Conservation (phyloP, 2,113 vertebrate genomes). For the Prietella phreatophila region DNA sequence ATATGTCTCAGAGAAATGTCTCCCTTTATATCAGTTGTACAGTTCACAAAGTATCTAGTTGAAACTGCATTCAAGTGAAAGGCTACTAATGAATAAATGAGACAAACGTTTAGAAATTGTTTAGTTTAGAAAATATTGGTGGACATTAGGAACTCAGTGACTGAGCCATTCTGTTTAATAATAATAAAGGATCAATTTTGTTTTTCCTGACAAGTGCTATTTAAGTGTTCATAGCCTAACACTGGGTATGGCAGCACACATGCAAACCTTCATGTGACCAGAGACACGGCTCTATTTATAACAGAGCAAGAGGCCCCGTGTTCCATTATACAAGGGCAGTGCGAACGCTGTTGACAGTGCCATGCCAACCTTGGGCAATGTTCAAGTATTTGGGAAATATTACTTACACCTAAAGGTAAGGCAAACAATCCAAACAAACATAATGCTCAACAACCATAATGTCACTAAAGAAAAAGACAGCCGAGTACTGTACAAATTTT, state of each 20-base stretch:
- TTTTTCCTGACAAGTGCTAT: constrained; percentile 36
- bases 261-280: constrained; percentile 67
- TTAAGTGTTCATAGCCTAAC: constrained; percentile 59
- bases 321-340: constrained; percentile 65
- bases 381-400: constrained; percentile 52
- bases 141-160: neutral
- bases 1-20: neutral
- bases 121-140: too few relatives aligned
- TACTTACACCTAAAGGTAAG: constrained; percentile 63
- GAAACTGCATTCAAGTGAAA: neutral
- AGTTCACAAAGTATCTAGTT: neutral
- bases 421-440: neutral
- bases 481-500: neutral
- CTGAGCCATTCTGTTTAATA: neutral
- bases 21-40: neutral
- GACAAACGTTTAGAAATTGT: neutral
- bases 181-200: neutral
- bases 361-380: constrained; percentile 54
- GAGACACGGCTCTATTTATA: constrained; percentile 73
- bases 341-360: constrained; percentile 49
- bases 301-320: constrained; percentile 52
- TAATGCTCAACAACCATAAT: neutral
- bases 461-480: neutral
- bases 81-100: neutral
- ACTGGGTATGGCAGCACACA: constrained; percentile 45